A percentile compares a stretch with the other conserved stretches of the same genome.
Evolutionary conservation across 2,888 invertebrate genomes (phyloP).

Genomic region (Trileptium ribeirensis): DNA sequence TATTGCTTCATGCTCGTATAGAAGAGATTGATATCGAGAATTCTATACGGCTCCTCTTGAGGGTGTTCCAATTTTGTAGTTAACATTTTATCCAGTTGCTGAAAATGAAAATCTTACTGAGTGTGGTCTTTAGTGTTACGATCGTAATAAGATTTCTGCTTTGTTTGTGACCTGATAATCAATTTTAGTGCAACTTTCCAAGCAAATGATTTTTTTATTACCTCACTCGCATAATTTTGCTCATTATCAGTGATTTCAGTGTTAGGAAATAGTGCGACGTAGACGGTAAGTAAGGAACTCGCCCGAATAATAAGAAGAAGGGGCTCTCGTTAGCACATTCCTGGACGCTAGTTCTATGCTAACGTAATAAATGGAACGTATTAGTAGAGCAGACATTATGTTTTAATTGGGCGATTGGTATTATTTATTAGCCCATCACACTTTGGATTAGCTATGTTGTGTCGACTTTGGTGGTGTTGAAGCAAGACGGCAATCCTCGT

Average conservation of each 20-base stretch:
- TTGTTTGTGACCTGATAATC: too few species aligned
- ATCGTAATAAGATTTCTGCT: too few species aligned
- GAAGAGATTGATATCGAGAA: neutral
- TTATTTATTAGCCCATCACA: constrained; percentile 37
- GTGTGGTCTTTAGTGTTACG: too few species aligned
- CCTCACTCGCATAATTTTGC: too few species aligned
- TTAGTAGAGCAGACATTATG: constrained; percentile 35
- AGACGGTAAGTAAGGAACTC: neutral
- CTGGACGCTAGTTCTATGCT: neutral
- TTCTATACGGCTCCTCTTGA: neutral
- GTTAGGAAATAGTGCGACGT: neutral
- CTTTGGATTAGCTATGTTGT: constrained; percentile 25
- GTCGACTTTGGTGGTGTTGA: constrained; percentile 23
- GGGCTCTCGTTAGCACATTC: neutral
- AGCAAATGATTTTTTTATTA: neutral
- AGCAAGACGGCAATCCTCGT: constrained; percentile 20
- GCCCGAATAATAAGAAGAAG: neutral
- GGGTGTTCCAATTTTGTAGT: neutral
- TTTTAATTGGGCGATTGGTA: constrained; percentile 36
- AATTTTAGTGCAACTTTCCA: neutral
- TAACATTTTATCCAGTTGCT: too few species aligned
- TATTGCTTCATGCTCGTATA: too few species aligned
- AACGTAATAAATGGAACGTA: neutral
- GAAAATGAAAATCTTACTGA: too few species aligned
- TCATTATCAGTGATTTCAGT: neutral